Base-by-base conservation (phyloP, 2,797 vertebrate genomes). In the Spea hammondii region DNA sequence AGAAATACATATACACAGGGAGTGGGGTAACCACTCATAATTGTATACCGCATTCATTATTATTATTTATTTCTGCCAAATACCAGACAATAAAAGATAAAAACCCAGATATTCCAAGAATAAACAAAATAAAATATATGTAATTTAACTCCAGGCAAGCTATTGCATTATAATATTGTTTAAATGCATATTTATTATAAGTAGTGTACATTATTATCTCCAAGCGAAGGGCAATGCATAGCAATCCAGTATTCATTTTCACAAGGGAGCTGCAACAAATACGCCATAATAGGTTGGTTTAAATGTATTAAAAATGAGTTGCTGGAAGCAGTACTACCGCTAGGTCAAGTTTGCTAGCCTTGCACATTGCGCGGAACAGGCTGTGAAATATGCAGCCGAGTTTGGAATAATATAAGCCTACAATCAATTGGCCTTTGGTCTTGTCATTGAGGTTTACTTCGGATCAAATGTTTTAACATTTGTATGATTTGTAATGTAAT, bases 281-380 rank as follows among this genome's bases (percentile, higher is more conserved):
- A n/a, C 48, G n/a, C 5, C 49, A 48, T 72, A 66, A 77, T 77
- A 76, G 74, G 46, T 76, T 71, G 59, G 13, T 68, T 60, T 66
- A 68, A 81, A 81, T 72, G 69, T 59, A 77, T 72, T 66, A 50
- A 44, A 81, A 72, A 76, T 81, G 69, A 77, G 69, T 68, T 14
- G 79, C 74, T 77, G 46, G 48, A 46, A 72, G 79, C 59, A n/a
- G 76, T 57, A 71, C 10, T 49, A 48, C 60, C 51, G 54, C 53
- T 14, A n/a, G 55, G 55, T 72, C 45, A 62, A 62, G 45, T 53
- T 66, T 73, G 53, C 50, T 60, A 68, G 77, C 48, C 64, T 66
- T 59, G 50, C 55, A 48, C n/a, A 9, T 6, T 47, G 60, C n/a
- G 8, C 11, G 50, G n/a, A 72, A 32, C 59, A 44, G 6, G n/a